Percentiles rank a stretch among this genome's conserved stretches.
phyloP scores from a whole-genome alignment of 2,888 invertebrate genomes.

The Drosophila fungiperda region DNA sequence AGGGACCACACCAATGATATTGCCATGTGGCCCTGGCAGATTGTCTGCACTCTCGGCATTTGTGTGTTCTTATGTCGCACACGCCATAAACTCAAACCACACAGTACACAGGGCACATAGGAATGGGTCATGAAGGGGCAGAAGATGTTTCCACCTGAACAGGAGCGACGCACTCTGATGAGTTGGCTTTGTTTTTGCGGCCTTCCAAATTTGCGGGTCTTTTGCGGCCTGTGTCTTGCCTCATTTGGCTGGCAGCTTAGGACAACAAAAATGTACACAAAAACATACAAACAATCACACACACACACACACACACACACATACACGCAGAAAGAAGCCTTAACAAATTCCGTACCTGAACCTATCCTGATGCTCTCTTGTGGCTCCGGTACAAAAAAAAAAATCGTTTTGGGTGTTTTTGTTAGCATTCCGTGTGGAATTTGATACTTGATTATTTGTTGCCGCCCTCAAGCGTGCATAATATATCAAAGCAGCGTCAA shows the following conservation, averaged over 20 bases:
- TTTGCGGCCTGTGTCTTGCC: slow-evolving; percentile 58
- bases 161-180: slow-evolving; percentile 37
- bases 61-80: slow-evolving; percentile 73
- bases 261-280: slow-evolving; percentile 15
- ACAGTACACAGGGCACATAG: neutral
- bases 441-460: slow-evolving; percentile 81
- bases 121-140: neutral
- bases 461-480: slow-evolving; percentile 81
- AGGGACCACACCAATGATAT: slow-evolving; percentile 37
- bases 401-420: slow-evolving; percentile 66
- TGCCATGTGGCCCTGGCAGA: slow-evolving; percentile 43
- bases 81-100: slow-evolving; percentile 58
- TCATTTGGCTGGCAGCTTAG: slow-evolving; percentile 75
- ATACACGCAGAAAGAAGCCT: slow-evolving; percentile 9
- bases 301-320: slow-evolving; percentile 2
- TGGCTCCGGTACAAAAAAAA: slow-evolving; percentile 45
- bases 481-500: slow-evolving; percentile 80
- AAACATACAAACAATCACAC: neutral
- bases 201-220: slow-evolving; percentile 40
- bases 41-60: slow-evolving; percentile 50
- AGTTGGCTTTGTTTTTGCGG: slow-evolving; percentile 59
- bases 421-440: slow-evolving; percentile 81
- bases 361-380: slow-evolving; percentile 45
- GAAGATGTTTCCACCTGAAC: slow-evolving; percentile 38
- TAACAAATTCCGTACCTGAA: slow-evolving; percentile 34